A percentile compares a stretch with the other conserved stretches of the same genome.
Conservation (phyloP, 1,140 invertebrate species). For the Aphidius gifuensis region DNA sequence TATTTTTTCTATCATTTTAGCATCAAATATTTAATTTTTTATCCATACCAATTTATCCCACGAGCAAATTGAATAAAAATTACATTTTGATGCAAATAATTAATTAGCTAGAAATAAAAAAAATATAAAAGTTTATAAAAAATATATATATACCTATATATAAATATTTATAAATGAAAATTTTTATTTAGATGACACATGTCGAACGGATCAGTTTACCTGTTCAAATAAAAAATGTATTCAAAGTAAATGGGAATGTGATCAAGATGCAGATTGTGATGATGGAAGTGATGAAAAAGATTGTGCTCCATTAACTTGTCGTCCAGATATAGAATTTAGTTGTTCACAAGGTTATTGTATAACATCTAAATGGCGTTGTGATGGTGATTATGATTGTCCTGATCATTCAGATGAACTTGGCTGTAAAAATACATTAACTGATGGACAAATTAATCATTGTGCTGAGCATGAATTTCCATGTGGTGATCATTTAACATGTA, state of each 20-base stretch:
- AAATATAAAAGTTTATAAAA: neutral
- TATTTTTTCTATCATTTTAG: neutral
- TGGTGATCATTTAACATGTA: constrained; percentile 78
- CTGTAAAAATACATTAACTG: constrained; percentile 38
- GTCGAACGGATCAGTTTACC: constrained; percentile 84
- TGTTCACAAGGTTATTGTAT: constrained; percentile 68
- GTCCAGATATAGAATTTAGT: constrained; percentile 66
- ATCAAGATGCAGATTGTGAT: constrained; percentile 83
- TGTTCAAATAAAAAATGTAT: constrained; percentile 87
- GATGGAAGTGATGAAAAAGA: constrained; percentile 78
- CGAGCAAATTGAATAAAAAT: neutral
- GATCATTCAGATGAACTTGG: constrained; percentile 78
- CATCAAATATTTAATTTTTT: neutral
- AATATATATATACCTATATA: neutral
- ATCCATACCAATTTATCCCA: too few relatives aligned
- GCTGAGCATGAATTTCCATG: constrained; percentile 80
- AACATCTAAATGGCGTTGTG: constrained; percentile 74
- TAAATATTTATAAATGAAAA: neutral
- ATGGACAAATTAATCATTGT: constrained; percentile 55
- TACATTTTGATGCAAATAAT: neutral
- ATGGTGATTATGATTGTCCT: constrained; percentile 80
- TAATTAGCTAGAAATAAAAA: too few relatives aligned
- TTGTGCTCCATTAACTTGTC: constrained; percentile 69
- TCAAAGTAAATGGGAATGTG: constrained; percentile 82
- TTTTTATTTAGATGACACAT: constrained; percentile 70